Base-by-base conservation (phyloP, 2,888 invertebrate species). In the Thymelicus lineola region DNA sequence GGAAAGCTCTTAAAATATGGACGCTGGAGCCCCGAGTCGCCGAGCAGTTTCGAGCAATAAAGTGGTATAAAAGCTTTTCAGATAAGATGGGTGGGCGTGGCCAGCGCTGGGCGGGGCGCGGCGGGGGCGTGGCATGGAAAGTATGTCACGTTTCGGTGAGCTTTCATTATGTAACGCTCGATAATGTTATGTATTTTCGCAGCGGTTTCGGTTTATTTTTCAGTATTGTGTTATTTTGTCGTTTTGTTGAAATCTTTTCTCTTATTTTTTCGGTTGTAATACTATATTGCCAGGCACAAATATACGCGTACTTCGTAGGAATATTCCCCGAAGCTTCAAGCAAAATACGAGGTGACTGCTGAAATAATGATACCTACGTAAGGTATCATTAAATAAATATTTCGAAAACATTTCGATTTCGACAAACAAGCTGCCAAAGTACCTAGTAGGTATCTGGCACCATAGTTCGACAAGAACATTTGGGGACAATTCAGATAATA, bases 111-210 rank as follows among this genome's bases (percentile, higher is more conserved):
- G 81, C 80, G 85, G 82, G 81, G 77, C n/a, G n/a, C 35, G 71
- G 14, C 55, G 71, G 61, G n/a, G 90, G 89, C 85, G 89, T 84
- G 76, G 79, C 80, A 45, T 50, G 71, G 72, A 53, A 88, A 86
- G 78, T 86, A 81, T 87, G 90, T 88, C 90, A 86, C 88, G 87
- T 35, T 48, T 36, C 45, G 46, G n/a, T 15, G 35, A 62, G 62
- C 62, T 62, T 62, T 48, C 28, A 65, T 65, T 65, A 65, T 57
- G 35, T 65, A 65, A 65, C 42, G 55, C 7, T 48, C 62, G 62
- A n/a, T 35, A 35, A 62, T 48, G 55, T 42, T 55, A 64, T 42
- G 55, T 64, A 64, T 55, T 64, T 42, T 63, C 38, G 36, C 15
- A 46, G 46, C 48, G 62, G 55, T 20, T 55, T 55, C 6, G 48